These are phyloP conservation scores for Antheraea assamensis DNA, from an alignment of 2,888 invertebrate genomes.

Conservation along the genomic window DNA sequence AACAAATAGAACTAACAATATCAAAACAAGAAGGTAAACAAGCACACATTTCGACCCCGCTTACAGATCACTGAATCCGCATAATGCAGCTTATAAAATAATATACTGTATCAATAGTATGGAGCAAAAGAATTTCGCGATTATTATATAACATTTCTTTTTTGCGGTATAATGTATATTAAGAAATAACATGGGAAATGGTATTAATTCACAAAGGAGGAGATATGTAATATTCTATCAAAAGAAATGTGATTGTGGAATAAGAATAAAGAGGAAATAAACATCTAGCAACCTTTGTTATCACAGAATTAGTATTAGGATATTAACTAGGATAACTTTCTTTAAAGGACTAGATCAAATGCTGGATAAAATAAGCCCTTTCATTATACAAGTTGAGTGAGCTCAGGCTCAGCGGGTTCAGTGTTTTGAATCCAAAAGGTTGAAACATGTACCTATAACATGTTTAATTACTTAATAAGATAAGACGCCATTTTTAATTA, in stretches of 20 bases:
- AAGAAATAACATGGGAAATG: neutral
- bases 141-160: neutral
- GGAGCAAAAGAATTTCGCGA: constrained; percentile 23
- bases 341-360: neutral
- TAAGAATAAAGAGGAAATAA: neutral
- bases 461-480: too few relatives aligned
- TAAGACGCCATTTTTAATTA: too few relatives aligned
- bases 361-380: too few relatives aligned
- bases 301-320: neutral
- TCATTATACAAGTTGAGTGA: neutral
- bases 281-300: neutral
- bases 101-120: constrained; percentile 22
- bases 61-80: constrained; percentile 42
- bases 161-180: neutral
- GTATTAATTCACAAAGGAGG: neutral
- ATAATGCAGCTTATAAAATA: constrained; percentile 43
- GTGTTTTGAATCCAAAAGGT: neutral
- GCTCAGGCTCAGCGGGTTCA: neutral
- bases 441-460: neutral
- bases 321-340: neutral
- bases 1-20: constrained; percentile 26
- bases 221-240: neutral
- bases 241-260: neutral
- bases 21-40: constrained; percentile 30
- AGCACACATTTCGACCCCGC: constrained; percentile 34